phyloP scores from a whole-genome alignment of 2,797 vertebrate species.

The Clamator glandarius region DNA sequence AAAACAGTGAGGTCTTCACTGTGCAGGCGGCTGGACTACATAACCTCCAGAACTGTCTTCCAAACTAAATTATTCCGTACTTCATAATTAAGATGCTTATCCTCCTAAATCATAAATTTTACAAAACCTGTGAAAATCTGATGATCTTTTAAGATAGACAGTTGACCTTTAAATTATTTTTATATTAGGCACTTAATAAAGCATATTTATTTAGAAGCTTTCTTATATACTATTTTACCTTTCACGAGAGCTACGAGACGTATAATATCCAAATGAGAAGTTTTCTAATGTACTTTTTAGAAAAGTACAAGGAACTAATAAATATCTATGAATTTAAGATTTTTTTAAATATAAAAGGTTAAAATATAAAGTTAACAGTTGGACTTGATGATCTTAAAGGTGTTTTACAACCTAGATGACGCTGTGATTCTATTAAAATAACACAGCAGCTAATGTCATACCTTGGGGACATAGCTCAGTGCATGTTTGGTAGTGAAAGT shows the following conservation, averaged over 20 bases:
- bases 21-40: background rate
- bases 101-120: slow-evolving; percentile 42
- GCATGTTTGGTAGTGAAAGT: slow-evolving; percentile 44
- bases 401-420: too few relatives aligned
- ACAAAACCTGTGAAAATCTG: slow-evolving; percentile 28
- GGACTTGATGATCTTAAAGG: too few relatives aligned
- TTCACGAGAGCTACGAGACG: slow-evolving; percentile 29
- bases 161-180: background rate
- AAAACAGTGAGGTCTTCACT: background rate
- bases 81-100: slow-evolving; percentile 15
- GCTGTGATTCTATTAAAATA: background rate
- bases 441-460: slow-evolving; percentile 54
- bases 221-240: background rate
- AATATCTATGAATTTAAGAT: slow-evolving; percentile 14
- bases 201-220: background rate
- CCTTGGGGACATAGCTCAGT: slow-evolving; percentile 43
- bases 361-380: too few relatives aligned
- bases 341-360: background rate
- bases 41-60: background rate
- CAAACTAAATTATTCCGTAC: background rate
- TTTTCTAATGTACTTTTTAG: background rate
- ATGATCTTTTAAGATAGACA: background rate
- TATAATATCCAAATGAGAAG: slow-evolving; percentile 13
- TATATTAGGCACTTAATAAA: background rate
- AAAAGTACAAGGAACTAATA: slow-evolving; percentile 38